Evolutionary conservation across 2,888 invertebrate genomes (phyloP), one percentile per base, ranked within the genome.

Genomic region (Napeogenes inachia): DNA sequence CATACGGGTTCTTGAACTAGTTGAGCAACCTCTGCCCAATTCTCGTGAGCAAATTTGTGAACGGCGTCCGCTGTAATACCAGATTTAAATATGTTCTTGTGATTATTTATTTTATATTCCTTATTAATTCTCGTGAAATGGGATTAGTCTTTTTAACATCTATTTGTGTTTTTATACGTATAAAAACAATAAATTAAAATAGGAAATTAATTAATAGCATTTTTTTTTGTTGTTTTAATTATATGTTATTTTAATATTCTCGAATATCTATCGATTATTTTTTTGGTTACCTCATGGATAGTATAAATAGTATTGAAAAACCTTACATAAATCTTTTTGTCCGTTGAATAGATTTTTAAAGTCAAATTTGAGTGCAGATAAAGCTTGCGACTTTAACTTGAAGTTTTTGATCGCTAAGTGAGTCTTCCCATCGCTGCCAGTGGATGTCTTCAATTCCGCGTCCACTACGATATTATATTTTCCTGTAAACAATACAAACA

Each of bases 321-420:
- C 69, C 67, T 71, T 69, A 81, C 81, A 72, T 59, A 82, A 69
- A 30, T 76, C 76, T 60, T 81, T 72, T 21, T 73, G 71, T 45
- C 82, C 82, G 54, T 81, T 76, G 61, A 81, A 82, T 10, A 82
- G 69, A 59, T 82, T 82, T 38, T 67, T 67, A 47, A 82, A 78
- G 10, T 75, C 72, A 47, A 67, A 79, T 2, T 57, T 21, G 0
- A 76, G 62, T 0, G 70, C 63, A 0, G 68, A 66, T 6, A 61
- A 50, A 0, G 72, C 58, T 12, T 71, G 65, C 8, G 63, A 60
- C 12, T 66, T 59, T 3, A 70, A 38, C 53, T 68, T 70, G n/a
- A 70, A 73, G 46, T 72, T 71, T 47, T 74, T 71, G 13, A 77
- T 50, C 1, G 65, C 59, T 45, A 77, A 10, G 47, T 74, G 66